Evolutionary conservation across 2,113 vertebrate species (phyloP), one percentile per base, ranked within the genome.

Genomic region (Athene noctua): DNA sequence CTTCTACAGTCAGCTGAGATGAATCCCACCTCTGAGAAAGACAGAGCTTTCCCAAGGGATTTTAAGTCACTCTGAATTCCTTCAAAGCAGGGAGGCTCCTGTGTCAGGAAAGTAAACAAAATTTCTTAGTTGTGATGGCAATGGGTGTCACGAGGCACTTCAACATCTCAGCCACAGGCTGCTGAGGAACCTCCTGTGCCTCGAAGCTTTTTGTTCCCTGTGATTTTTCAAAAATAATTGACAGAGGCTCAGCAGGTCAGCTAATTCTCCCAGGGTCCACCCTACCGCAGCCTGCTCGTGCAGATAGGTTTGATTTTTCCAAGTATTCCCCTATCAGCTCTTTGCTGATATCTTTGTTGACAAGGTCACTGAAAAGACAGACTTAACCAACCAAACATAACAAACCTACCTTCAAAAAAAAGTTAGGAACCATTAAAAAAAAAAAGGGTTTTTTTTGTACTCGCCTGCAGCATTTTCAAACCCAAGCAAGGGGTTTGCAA

Each of bases 141-240:
- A 42, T 82, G 51, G 62, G 51, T 85, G 63, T 89, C 92, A 87
- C 2, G 2, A 81, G 58, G 51, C 84, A 85, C 58, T 96, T 94
- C 85, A 89, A 62, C 80, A 85, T 82, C 66, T 95, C 73, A 73
- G 74, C 54, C 40, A 54, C 66, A 51, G 59, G 73, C 79, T 94
- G 51, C 74, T 91, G 89, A 95, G 84, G 92, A 95, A 80, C 90
- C 61, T 94, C 71, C 65, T 73, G 63, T 27, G 52, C 42, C 79
- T 38, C 1, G 1, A 91, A 95, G 85, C 78, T 90, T 80, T 6
- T 0, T 0, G 2, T 94, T 96, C 58, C 42, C 42, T 0, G 0
- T 86, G 91, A 95, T 94, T 95, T 91, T 97, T 95, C 79, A 94
- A 77, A 96, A 95, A 86, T 90, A 92, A 95, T 88, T 96, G 95